Evolutionary conservation across 1,140 invertebrate species (phyloP).

Genomic region (Orchestia grillus): DNA sequence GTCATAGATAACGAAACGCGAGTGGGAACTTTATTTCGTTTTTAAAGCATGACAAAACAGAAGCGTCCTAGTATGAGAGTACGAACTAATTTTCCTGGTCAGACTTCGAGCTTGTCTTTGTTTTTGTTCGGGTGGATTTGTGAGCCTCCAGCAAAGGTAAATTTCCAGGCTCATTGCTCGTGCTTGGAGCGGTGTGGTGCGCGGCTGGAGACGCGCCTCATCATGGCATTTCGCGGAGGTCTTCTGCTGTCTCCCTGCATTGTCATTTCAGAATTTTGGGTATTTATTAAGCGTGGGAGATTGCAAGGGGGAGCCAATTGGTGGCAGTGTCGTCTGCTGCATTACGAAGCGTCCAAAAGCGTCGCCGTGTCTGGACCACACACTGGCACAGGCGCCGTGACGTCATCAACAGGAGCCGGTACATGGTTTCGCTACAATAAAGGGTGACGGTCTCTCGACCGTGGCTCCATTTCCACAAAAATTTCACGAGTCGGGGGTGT

Average conservation of each 20-base stretch:
- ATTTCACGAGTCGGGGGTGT: background rate
- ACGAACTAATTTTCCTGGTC: background rate
- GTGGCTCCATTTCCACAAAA: background rate
- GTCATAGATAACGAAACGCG: too few species aligned
- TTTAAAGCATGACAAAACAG: too few species aligned
- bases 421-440: background rate
- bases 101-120: background rate
- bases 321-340: background rate
- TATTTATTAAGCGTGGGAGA: background rate
- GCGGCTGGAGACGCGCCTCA: background rate
- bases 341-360: background rate
- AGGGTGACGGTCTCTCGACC: background rate
- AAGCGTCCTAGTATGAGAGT: too few species aligned
- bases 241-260: background rate
- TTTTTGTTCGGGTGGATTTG: background rate
- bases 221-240: background rate
- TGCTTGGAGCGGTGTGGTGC: background rate
- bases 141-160: background rate
- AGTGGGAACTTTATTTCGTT: too few species aligned
- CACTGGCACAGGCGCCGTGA: background rate
- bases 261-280: background rate
- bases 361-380: background rate
- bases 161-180: background rate
- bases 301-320: background rate
- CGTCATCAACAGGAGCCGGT: background rate